Percentiles rank a stretch among this genome's conserved stretches.
Evolutionary conservation across 2,113 vertebrate species (phyloP).

Genomic region (Acanthisitta chloris): DNA sequence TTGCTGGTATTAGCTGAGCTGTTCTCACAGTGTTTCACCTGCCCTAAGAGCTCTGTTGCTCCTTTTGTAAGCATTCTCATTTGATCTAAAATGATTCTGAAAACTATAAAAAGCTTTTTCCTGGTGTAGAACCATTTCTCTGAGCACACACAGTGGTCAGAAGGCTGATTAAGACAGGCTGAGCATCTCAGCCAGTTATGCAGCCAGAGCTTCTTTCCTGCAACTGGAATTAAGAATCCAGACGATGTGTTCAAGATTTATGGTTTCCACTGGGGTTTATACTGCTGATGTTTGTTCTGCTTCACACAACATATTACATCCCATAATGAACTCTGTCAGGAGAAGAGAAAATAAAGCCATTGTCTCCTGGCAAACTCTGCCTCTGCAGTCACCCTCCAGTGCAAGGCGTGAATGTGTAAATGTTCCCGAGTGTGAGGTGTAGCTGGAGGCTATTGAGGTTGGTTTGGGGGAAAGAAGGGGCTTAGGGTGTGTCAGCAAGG

Average conservation of each 20-base stretch:
- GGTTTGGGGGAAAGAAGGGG: neutral
- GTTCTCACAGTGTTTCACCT: neutral
- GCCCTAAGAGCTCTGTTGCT: neutral
- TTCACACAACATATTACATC: neutral
- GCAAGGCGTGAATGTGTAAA: neutral
- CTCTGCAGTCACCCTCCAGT: neutral
- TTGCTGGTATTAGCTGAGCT: neutral
- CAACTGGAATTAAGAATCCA: neutral
- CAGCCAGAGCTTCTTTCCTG: neutral
- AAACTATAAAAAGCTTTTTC: neutral
- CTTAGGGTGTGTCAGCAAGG: neutral
- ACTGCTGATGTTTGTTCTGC: neutral
- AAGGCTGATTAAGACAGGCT: neutral
- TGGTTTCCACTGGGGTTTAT: neutral
- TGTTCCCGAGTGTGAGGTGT: neutral
- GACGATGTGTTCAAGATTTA: neutral
- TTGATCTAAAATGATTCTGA: neutral
- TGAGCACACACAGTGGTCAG: neutral
- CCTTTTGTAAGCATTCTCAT: neutral
- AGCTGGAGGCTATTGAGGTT: neutral
- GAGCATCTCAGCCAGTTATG: neutral
- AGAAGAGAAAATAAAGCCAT: neutral
- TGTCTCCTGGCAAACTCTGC: constrained; percentile 1
- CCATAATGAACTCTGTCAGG: neutral
- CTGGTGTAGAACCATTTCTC: neutral